Evolutionary conservation across 2,113 vertebrate genomes (phyloP).

Genomic region (Piprites chloris): DNA sequence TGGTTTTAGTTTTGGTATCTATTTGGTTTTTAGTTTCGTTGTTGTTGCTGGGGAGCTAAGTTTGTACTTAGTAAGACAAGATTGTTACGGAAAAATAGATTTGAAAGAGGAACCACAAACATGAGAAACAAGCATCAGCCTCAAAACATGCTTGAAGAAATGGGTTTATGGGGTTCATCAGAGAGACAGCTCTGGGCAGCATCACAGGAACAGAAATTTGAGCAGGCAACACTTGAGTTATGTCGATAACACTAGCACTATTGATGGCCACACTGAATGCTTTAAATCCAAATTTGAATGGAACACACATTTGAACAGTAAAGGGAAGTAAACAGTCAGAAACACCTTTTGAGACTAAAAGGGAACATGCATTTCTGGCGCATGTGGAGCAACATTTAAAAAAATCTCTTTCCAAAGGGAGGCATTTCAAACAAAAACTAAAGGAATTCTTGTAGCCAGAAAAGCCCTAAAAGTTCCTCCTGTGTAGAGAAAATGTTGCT

Average conservation of each 20-base stretch:
- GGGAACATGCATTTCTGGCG: not conserved
- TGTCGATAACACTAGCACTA: rapidly evolving
- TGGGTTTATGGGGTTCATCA: not conserved
- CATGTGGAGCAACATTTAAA: not conserved
- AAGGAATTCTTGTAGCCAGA: not conserved
- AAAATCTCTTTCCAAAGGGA: not conserved
- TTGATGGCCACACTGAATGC: not conserved
- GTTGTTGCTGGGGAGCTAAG: not conserved
- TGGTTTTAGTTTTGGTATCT: too few relatives aligned
- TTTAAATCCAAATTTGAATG: not conserved
- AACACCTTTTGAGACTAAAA: not conserved
- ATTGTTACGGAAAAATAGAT: not conserved
- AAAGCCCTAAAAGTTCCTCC: not conserved
- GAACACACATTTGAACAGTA: not conserved
- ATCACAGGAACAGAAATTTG: not conserved
- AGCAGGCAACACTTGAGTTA: not conserved
- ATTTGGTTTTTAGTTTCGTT: not conserved
- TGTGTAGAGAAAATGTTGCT: not conserved
- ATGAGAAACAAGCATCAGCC: not conserved
- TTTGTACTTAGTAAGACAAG: not conserved
- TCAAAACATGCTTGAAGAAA: not conserved
- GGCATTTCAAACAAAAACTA: not conserved
- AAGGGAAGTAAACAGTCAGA: not conserved
- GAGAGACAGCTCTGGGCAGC: not conserved
- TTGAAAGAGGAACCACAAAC: not conserved